phyloP scores from a whole-genome alignment of 2,797 vertebrate species.

The Coendou prehensilis region DNA sequence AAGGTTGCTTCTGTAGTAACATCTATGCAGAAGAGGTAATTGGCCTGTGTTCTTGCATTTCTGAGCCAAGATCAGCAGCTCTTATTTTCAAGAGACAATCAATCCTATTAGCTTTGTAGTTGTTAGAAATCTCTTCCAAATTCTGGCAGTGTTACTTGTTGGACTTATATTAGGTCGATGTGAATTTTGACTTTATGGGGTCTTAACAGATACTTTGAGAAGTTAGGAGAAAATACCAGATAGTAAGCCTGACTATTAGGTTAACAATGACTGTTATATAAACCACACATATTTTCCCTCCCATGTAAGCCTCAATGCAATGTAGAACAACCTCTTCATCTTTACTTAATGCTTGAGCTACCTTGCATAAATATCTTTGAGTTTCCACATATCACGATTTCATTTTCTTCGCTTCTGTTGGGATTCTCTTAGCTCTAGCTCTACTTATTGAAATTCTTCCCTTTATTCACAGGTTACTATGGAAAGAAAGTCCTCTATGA shows the following conservation, averaged over 20 bases:
- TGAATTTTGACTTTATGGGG: background rate
- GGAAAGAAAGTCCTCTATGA: background rate
- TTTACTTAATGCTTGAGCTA: background rate
- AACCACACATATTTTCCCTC: background rate
- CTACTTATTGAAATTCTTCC: background rate
- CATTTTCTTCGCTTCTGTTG: background rate
- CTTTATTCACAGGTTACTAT: background rate
- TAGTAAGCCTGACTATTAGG: background rate
- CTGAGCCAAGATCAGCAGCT: background rate
- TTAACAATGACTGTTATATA: background rate
- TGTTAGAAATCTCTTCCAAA: conserved; percentile 4
- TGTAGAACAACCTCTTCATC: background rate
- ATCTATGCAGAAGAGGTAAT: background rate
- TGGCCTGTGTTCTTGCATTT: background rate
- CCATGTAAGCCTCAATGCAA: background rate
- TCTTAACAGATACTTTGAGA: conserved; percentile 7
- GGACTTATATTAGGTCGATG: background rate
- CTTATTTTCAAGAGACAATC: background rate
- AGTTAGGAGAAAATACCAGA: background rate
- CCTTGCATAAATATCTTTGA: background rate
- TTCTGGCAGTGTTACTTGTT: background rate
- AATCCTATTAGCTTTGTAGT: background rate
- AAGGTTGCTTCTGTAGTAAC: background rate
- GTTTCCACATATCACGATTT: background rate
- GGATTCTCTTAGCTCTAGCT: background rate